Conservation (phyloP, 2,797 vertebrate genomes). For the Parauchenoglanis punctatus region DNA sequence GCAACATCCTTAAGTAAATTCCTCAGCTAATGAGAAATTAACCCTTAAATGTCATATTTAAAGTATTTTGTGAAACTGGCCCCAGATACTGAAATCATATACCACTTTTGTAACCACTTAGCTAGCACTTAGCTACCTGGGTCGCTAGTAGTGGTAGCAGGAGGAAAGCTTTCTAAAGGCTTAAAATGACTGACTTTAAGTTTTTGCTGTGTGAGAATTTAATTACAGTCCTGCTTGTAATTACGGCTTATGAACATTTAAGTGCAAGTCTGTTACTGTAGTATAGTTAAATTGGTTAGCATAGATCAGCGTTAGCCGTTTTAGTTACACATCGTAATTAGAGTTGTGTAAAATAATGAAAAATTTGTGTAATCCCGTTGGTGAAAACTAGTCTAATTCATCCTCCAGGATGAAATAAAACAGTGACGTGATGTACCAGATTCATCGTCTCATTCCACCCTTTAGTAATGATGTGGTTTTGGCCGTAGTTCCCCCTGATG, state of each 20-base stretch:
- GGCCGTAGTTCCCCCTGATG: conserved; percentile 61
- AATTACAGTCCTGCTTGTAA: neutral
- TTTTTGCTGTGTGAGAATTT: neutral
- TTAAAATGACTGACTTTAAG: neutral
- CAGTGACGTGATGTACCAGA: conserved; percentile 60
- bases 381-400: neutral
- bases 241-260: too few species aligned
- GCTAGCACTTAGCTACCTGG: too few species aligned
- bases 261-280: neutral
- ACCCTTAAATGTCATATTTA: too few species aligned
- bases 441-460: conserved; percentile 75
- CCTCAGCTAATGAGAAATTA: too few species aligned
- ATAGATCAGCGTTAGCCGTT: neutral
- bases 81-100: too few species aligned
- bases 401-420: neutral
- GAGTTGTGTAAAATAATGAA: neutral
- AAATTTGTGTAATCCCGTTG: neutral
- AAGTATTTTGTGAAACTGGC: too few species aligned
- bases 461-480: neutral
- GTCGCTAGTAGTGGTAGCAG: too few species aligned
- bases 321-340: neutral
- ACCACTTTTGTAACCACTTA: too few species aligned
- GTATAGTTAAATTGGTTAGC: neutral
- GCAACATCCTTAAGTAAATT: too few species aligned
- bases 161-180: too few species aligned